These are phyloP conservation scores for Hermaeophaga mercurialis DNA, from an alignment of 2,888 invertebrate species.

Conservation along the genomic window DNA sequence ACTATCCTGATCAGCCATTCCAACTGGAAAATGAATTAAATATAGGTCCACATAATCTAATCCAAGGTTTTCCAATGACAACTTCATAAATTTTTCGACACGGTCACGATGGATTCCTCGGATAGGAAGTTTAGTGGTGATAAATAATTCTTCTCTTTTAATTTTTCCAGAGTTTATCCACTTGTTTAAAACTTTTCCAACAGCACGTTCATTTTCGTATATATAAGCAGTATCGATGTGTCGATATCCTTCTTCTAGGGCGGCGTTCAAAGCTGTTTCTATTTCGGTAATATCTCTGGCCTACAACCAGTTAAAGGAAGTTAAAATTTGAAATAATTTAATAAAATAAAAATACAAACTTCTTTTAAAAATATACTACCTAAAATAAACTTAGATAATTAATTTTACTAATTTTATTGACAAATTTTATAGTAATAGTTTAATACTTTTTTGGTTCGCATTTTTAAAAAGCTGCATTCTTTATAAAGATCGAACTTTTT, in stretches of 20 bases:
- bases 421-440: too few relatives aligned
- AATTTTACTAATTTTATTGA: too few relatives aligned
- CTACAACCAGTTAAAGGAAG: slow-evolving; percentile 54
- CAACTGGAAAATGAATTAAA: slow-evolving; percentile 43
- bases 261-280: slow-evolving; percentile 68
- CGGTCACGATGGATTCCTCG: slow-evolving; percentile 63
- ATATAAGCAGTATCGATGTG: slow-evolving; percentile 80
- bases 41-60: slow-evolving; percentile 46
- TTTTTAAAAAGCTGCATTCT: too few relatives aligned
- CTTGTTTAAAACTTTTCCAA: slow-evolving; percentile 72
- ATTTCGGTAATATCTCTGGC: slow-evolving; percentile 66
- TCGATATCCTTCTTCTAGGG: slow-evolving; percentile 76
- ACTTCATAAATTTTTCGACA: slow-evolving; percentile 41
- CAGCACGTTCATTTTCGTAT: slow-evolving; percentile 74
- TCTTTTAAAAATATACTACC: too few relatives aligned
- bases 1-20: not conserved
- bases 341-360: too few relatives aligned
- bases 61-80: slow-evolving; percentile 41
- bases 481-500: too few relatives aligned
- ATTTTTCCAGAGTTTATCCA: slow-evolving; percentile 71
- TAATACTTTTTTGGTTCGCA: too few relatives aligned
- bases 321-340: too few relatives aligned
- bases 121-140: slow-evolving; percentile 79
- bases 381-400: too few relatives aligned
- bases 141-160: slow-evolving; percentile 77